These are phyloP conservation scores for Pelobates fuscus DNA, from an alignment of 2,113 vertebrate genomes.

Conservation along the genomic window DNA sequence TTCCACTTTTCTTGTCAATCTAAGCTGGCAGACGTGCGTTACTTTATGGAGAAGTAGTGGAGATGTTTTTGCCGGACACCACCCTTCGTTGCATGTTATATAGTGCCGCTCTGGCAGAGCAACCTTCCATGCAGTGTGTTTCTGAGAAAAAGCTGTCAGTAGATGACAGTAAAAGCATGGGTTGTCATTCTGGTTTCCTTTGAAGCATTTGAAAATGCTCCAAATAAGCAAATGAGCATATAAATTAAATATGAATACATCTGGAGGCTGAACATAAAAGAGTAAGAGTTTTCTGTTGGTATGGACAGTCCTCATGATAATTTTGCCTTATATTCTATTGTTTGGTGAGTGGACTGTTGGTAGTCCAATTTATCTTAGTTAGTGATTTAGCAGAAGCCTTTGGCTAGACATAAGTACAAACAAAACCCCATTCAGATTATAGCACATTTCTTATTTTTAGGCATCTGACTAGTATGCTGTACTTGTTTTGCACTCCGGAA, in stretches of 20 bases:
- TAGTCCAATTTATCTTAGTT: too few relatives aligned
- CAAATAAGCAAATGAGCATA: background rate
- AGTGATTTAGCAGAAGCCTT: too few relatives aligned
- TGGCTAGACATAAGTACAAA: too few relatives aligned
- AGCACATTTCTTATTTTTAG: too few relatives aligned
- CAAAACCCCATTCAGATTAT: too few relatives aligned
- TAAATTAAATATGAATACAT: background rate
- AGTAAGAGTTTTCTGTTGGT: too few relatives aligned
- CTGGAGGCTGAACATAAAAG: background rate
- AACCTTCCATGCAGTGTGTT: background rate
- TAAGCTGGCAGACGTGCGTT: background rate
- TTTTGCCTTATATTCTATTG: too few relatives aligned
- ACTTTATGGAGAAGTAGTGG: background rate
- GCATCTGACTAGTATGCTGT: too few relatives aligned
- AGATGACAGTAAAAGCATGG: constrained; percentile 9
- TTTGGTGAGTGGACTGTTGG: too few relatives aligned
- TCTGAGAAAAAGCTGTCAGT: constrained; percentile 16
- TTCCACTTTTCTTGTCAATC: background rate
- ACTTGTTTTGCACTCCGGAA: too few relatives aligned
- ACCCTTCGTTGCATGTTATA: background rate
- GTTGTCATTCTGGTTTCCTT: constrained; percentile 9
- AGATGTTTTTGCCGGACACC: background rate
- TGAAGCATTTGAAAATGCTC: background rate
- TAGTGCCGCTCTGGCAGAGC: background rate
- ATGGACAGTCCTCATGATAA: too few relatives aligned